phyloP scores from a whole-genome alignment of 1,140 invertebrate species.

The Nephotettix cincticeps region DNA sequence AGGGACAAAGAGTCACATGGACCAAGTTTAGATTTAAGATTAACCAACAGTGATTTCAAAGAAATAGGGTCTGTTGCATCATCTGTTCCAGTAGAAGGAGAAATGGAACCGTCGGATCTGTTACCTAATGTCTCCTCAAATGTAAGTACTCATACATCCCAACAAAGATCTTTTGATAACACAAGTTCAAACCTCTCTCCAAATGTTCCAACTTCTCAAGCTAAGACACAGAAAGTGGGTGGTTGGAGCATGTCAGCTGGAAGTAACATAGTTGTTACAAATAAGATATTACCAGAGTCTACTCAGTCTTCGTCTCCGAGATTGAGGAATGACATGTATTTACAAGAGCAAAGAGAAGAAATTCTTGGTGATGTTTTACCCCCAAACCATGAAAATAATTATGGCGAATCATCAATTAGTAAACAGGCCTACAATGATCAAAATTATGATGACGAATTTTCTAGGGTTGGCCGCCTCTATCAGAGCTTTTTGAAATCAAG shows the following conservation, averaged over 20 bases:
- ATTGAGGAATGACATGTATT: neutral
- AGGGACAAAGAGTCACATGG: neutral
- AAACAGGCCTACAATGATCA: neutral
- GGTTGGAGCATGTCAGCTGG: neutral
- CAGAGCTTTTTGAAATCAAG: slow-evolving; percentile 16
- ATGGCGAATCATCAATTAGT: neutral
- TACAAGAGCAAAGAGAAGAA: neutral
- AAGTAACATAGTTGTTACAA: neutral
- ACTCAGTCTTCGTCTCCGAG: neutral
- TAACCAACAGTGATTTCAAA: slow-evolving; percentile 17
- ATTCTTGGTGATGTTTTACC: neutral
- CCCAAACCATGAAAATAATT: neutral
- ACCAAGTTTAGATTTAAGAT: neutral
- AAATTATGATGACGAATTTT: neutral
- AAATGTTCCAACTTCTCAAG: neutral
- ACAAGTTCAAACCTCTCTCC: neutral
- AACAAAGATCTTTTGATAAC: slow-evolving; percentile 5
- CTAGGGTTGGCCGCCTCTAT: neutral
- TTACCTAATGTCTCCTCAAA: neutral
- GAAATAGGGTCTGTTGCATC: slow-evolving; percentile 12
- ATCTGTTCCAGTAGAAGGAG: neutral
- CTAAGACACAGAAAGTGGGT: neutral
- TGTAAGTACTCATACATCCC: neutral
- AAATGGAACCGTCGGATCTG: neutral
- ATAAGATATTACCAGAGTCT: neutral